phyloP scores from a whole-genome alignment of 2,113 vertebrate species.

The Chlorodrepanis virens region DNA sequence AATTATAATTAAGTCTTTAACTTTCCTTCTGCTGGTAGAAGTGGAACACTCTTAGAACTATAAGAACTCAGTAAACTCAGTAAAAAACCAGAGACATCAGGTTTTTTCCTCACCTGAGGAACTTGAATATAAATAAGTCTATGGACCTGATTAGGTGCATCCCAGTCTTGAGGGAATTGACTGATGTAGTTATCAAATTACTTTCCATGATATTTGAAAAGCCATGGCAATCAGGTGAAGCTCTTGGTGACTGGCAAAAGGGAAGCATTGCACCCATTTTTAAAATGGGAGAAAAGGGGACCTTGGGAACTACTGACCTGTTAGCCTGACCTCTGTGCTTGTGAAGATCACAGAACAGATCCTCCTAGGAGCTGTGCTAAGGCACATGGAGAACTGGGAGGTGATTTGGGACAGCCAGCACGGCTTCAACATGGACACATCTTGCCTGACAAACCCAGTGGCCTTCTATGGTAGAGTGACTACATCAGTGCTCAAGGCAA shows the following conservation, averaged over 20 bases:
- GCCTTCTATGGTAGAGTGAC: background rate
- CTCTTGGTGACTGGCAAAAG: background rate
- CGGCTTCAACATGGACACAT: accelerated
- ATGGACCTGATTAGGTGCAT: background rate
- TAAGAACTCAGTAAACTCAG: background rate
- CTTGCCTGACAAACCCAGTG: background rate
- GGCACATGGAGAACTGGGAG: background rate
- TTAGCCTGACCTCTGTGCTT: background rate
- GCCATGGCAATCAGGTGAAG: background rate
- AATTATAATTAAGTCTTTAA: background rate
- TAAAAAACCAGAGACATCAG: background rate
- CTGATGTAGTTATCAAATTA: background rate
- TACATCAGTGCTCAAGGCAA: background rate
- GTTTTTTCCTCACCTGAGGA: background rate
- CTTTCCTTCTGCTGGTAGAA: background rate
- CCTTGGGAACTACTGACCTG: background rate
- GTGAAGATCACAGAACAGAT: background rate
- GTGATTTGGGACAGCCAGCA: background rate
- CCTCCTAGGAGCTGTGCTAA: background rate
- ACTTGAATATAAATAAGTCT: background rate
- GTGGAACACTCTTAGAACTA: background rate
- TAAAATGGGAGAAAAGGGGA: background rate
- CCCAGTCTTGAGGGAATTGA: background rate
- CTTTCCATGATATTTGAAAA: background rate
- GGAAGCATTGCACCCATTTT: background rate